Conservation (phyloP, 2,888 invertebrate genomes). For the Drosophila eohydei region DNA sequence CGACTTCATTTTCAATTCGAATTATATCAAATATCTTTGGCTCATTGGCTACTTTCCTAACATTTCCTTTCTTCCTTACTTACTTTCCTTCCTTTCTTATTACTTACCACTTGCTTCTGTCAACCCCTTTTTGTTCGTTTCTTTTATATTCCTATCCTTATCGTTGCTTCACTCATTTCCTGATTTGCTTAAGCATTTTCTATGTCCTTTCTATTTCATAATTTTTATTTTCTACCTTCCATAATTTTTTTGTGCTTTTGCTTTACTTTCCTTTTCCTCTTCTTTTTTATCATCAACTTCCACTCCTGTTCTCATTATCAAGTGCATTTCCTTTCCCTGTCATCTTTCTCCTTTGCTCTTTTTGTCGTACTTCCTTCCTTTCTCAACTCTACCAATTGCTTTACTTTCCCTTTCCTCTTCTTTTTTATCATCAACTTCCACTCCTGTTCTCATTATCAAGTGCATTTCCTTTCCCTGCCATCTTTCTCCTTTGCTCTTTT, state of each 20-base stretch:
- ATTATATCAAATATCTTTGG: too few species aligned
- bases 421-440: neutral
- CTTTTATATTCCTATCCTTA: too few species aligned
- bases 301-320: too few species aligned
- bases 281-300: neutral
- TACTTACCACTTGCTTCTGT: too few species aligned
- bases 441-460: too few species aligned
- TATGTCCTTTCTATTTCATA: neutral
- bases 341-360: too few species aligned
- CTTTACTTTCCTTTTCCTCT: neutral
- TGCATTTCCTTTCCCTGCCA: neutral
- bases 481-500: neutral
- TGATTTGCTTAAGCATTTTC: too few species aligned
- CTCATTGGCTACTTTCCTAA: too few species aligned
- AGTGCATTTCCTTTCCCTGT: neutral
- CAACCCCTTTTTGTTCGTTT: too few species aligned
- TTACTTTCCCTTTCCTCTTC: neutral
- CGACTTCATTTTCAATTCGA: neutral
- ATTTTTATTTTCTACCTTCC: neutral
- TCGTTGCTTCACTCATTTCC: neutral
- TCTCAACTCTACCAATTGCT: too few species aligned
- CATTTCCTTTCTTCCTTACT: neutral
- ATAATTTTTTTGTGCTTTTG: neutral
- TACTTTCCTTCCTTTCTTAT: neutral
- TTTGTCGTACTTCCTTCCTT: too few species aligned